These are phyloP conservation scores for Pipa parva DNA, from an alignment of 2,113 vertebrate species.

Conservation along the genomic window DNA sequence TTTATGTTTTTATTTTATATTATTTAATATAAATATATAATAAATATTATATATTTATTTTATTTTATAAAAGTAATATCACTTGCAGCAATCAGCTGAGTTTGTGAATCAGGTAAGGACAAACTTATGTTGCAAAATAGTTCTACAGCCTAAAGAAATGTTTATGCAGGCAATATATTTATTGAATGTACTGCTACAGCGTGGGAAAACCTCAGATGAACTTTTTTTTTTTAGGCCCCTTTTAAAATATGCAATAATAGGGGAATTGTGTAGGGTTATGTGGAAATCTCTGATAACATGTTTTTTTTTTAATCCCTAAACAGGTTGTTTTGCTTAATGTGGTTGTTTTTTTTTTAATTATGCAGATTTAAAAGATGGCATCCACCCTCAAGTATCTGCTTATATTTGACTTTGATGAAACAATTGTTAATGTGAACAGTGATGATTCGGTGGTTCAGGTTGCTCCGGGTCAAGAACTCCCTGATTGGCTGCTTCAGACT, in stretches of 20 bases:
- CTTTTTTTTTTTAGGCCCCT: background rate
- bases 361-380: constrained; percentile 70
- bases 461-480: constrained; percentile 75
- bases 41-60: too few relatives aligned
- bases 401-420: constrained; percentile 95
- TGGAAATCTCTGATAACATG: background rate
- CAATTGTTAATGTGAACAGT: constrained; percentile 89
- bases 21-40: too few relatives aligned
- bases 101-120: too few relatives aligned
- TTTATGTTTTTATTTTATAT: too few relatives aligned
- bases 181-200: too few relatives aligned
- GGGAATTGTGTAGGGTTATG: background rate
- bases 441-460: constrained; percentile 79
- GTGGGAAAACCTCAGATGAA: too few relatives aligned
- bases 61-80: too few relatives aligned
- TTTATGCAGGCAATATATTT: too few relatives aligned
- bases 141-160: too few relatives aligned
- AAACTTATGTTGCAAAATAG: too few relatives aligned
- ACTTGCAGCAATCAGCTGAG: too few relatives aligned
- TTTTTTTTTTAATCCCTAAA: background rate
- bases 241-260: background rate
- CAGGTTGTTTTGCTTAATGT: background rate
- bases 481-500: constrained; percentile 74
- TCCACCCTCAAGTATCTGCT: constrained; percentile 76
- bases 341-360: rapidly evolving